A percentile compares a stretch with the other conserved stretches of the same genome.
Evolutionary conservation across 1,140 invertebrate genomes (phyloP).

Genomic region (Heterodera schachtii): DNA sequence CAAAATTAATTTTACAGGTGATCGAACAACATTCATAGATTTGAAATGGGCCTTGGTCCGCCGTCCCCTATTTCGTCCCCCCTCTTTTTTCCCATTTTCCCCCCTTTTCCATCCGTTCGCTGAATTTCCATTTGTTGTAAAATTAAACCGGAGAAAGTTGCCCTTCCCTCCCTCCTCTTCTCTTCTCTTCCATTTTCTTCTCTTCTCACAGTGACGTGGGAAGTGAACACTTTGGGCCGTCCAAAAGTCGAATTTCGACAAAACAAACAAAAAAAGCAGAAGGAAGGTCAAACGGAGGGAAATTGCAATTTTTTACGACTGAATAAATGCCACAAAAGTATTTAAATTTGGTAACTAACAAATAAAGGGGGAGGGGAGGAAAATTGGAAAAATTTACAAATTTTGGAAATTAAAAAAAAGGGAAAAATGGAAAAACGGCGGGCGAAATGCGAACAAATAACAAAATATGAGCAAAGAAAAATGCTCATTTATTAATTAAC

Average conservation of each 20-base stretch:
- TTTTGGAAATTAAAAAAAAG: background rate
- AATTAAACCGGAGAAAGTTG: no score
- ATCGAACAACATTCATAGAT: no score
- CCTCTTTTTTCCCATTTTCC: background rate
- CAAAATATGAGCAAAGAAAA: no score
- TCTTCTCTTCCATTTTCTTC: no score
- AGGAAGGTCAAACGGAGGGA: background rate
- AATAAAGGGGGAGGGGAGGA: background rate
- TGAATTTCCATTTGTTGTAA: background rate
- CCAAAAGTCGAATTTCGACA: background rate
- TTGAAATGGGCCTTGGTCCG: background rate
- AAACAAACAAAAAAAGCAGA: background rate
- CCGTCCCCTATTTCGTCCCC: background rate
- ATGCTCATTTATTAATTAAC: no score
- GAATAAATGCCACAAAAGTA: background rate
- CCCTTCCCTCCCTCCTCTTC: no score
- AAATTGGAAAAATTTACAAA: background rate
- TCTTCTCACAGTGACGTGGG: no score
- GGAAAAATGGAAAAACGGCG: no score
- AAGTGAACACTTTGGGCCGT: background rate
- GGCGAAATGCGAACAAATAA: no score
- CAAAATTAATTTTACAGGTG: background rate
- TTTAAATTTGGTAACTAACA: background rate
- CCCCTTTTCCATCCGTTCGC: background rate
- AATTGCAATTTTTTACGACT: background rate